These are phyloP conservation scores for Shargacucullia verbasci DNA, from an alignment of 2,888 invertebrate species.

Conservation along the genomic window DNA sequence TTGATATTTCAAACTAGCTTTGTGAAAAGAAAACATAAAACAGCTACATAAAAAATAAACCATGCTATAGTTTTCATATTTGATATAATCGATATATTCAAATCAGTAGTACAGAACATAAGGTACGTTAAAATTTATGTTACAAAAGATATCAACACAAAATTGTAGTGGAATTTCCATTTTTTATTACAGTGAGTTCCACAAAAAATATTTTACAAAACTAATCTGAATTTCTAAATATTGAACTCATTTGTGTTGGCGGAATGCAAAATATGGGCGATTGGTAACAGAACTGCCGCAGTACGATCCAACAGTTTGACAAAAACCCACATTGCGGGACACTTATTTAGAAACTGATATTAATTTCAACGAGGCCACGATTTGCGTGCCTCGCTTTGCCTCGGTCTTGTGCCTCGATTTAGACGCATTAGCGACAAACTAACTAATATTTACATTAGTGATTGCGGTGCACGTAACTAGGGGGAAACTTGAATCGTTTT, in stretches of 20 bases:
- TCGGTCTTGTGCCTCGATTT: constrained; percentile 53
- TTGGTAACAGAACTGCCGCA: constrained; percentile 42
- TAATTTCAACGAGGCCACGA: constrained; percentile 79
- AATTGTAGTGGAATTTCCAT: neutral
- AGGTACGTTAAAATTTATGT: neutral
- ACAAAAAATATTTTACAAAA: constrained; percentile 38
- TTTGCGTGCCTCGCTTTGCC: constrained; percentile 76
- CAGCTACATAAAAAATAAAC: no score
- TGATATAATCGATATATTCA: no score
- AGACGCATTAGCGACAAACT: constrained; percentile 55
- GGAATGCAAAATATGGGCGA: constrained; percentile 43
- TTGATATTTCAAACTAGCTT: constrained; percentile 9
- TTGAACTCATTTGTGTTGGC: constrained; percentile 35
- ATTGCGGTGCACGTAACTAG: constrained; percentile 2
- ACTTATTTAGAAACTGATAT: constrained; percentile 85
- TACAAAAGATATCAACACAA: neutral
- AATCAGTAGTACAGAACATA: neutral
- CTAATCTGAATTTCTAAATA: constrained; percentile 37
- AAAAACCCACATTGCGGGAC: constrained; percentile 76
- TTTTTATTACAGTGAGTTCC: neutral
- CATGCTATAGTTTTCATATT: constrained; percentile 3
- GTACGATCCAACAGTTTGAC: constrained; percentile 59
- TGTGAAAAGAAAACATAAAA: neutral
- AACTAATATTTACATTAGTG: constrained; percentile 42
- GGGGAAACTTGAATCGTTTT: neutral